Evolutionary conservation across 1,140 invertebrate species (phyloP).

Genomic region (Zaprionus africanus): DNA sequence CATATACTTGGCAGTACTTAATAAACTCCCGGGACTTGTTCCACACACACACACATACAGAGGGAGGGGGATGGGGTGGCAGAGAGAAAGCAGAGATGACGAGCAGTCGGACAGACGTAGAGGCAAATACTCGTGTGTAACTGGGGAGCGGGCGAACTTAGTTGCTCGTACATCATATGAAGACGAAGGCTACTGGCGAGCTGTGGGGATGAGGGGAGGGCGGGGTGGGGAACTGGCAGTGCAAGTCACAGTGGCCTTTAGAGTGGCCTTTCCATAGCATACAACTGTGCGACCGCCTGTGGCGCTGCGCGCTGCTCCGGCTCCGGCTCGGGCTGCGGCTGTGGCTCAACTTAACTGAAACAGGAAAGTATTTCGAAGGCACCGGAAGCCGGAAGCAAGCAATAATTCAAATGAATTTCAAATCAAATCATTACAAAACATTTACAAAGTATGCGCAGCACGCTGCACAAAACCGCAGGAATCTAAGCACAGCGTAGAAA

Average conservation of each 20-base stretch:
- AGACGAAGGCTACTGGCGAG: background rate
- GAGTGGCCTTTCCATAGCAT: conserved; percentile 53
- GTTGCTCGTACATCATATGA: conserved; percentile 68
- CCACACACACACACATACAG: conserved; percentile 33
- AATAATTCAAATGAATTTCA: conserved; percentile 84
- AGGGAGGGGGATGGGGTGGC: background rate
- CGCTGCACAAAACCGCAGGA: conserved; percentile 76
- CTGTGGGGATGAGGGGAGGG: background rate
- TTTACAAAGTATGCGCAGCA: conserved; percentile 82
- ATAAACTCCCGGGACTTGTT: conserved; percentile 68
- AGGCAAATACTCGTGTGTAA: conserved; percentile 25
- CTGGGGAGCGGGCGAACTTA: conserved; percentile 42
- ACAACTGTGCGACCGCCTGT: conserved; percentile 66
- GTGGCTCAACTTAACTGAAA: conserved; percentile 62
- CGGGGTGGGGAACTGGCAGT: background rate
- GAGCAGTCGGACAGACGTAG: conserved; percentile 28
- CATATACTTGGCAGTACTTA: conserved; percentile 74
- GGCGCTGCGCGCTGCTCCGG: too few species aligned
- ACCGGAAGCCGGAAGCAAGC: conserved; percentile 83
- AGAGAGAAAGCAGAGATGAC: conserved; percentile 33
- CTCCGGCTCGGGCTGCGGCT: conserved; percentile 24
- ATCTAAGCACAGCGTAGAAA: conserved; percentile 7
- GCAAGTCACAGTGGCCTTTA: conserved; percentile 44
- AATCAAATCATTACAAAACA: conserved; percentile 84
- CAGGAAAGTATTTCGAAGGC: conserved; percentile 82